Evolutionary conservation across 2,113 vertebrate species (phyloP).

Genomic region (Polypterus senegalus): DNA sequence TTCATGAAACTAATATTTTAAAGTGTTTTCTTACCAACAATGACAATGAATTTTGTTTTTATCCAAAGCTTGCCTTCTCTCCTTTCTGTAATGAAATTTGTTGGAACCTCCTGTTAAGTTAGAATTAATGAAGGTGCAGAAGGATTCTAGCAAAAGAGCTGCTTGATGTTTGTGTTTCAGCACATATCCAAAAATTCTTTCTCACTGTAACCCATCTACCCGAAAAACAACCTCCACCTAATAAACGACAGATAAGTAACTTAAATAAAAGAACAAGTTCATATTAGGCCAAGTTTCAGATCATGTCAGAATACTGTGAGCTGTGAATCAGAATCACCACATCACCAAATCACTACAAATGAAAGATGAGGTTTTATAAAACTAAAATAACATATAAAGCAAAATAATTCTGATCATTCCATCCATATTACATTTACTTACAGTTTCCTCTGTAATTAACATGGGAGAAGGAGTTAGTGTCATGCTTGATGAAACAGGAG

Average conservation of each 20-base stretch:
- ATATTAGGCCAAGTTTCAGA: no score
- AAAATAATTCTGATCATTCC: neutral
- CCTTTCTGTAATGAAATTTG: neutral
- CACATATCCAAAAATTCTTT: no score
- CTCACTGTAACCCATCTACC: no score
- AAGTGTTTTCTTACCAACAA: neutral
- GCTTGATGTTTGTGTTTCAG: no score
- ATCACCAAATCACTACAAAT: neutral
- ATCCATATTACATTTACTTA: neutral
- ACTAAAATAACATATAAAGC: neutral
- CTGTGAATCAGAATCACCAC: no score
- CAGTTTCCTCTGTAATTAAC: neutral
- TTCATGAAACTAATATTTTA: no score
- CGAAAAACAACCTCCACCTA: no score
- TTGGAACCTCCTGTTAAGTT: slow-evolving; percentile 1
- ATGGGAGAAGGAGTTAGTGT: neutral
- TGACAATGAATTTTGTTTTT: neutral
- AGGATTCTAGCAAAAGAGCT: no score
- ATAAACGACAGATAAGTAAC: no score
- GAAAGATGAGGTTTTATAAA: neutral
- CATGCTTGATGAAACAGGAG: neutral
- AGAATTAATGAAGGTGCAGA: neutral
- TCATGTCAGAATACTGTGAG: no score
- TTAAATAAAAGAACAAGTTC: no score
- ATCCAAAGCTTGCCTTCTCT: neutral